A percentile compares a stretch with the other conserved stretches of the same genome.
These are phyloP conservation scores for Antitype chi DNA, from an alignment of 2,888 invertebrate genomes.

Conservation along the genomic window DNA sequence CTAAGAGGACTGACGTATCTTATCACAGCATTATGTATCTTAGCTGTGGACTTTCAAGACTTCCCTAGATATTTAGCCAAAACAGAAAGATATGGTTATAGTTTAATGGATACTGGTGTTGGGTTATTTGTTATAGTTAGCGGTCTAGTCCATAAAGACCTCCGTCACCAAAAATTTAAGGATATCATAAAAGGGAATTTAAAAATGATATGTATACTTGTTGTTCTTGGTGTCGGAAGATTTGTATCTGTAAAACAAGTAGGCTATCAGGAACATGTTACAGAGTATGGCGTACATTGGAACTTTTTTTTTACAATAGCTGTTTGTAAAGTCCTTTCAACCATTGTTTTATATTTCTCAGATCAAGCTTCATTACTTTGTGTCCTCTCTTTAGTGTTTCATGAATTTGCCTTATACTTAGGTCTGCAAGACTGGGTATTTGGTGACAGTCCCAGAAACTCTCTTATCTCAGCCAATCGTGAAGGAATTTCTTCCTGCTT, in stretches of 20 bases:
- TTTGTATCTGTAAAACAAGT: conserved; percentile 91
- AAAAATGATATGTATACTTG: conserved; percentile 78
- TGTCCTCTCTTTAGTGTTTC: conserved; percentile 89
- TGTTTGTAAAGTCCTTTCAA: conserved; percentile 94
- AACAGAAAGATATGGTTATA: conserved; percentile 95
- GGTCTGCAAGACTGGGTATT: conserved; percentile 94
- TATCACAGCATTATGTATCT: conserved; percentile 94
- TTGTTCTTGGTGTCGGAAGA: conserved; percentile 92
- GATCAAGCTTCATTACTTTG: conserved; percentile 90
- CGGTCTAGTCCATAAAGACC: conserved; percentile 92
- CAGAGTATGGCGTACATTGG: conserved; percentile 99
- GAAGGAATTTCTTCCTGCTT: conserved; percentile 97
- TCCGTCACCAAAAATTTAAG: conserved; percentile 72
- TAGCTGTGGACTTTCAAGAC: conserved; percentile 97
- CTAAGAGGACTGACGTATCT: conserved; percentile 93
- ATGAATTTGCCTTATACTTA: conserved; percentile 92
- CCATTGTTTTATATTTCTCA: conserved; percentile 90
- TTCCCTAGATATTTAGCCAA: conserved; percentile 97
- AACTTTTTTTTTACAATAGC: conserved; percentile 99
- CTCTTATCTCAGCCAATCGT: conserved; percentile 95
- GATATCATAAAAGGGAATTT: conserved; percentile 80
- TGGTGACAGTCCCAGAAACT: conserved; percentile 88
- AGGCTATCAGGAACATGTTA: conserved; percentile 96
- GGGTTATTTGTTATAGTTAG: conserved; percentile 96
- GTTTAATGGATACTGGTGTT: conserved; percentile 99